Base-by-base conservation (phyloP, 2,888 invertebrate genomes). In the Cheilosia soror region DNA sequence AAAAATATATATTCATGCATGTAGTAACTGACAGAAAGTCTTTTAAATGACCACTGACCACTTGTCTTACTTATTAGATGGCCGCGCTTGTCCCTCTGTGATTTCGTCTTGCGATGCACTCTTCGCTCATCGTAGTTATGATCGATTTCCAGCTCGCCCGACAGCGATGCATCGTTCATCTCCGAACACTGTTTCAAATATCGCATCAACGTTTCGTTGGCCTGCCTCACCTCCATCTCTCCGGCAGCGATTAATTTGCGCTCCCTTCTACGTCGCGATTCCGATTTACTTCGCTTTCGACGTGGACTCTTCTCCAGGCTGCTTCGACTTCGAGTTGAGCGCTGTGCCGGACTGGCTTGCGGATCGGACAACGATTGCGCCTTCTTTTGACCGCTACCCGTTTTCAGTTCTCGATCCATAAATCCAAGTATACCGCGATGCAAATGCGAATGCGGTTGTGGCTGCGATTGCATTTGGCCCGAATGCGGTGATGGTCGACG, bases 181-280 rank as follows among this genome's bases (percentile, higher is more conserved):
- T 92, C 92, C n/a, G 92, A 90, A 87, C 92, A 92, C 75, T 92
- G 92, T 40, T 92, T 92, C 51, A 92, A 89, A 79, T 92, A 92
- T 3, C 92, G 89, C 92, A 92, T 92, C 42, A 92, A 86, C 0
- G 92, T 92, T 78, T 92, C 92, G 63, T 92, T 92, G 2, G 92
- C 92, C 85, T 92, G 92, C 0, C 92, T 88, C 47, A 92, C 92
- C 87, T 92, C 92, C 91, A 92, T 91, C 87, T 92, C 92, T 9
- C 92, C 92, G 62, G 92, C 92, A 4, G 92, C 92, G 58, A 92
- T 92, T 1, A 92, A 87, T 78, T 92, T 92, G 0, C 92, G 89
- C 87, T 92, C 92, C 5, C 92, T 89, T 20, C 92, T 88, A 49
- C 92, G 87, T n/a, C 92, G 88, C 1, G 92, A 92, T 87, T 92